phyloP scores from a whole-genome alignment of 2,797 vertebrate genomes.

The Pseudochromis fuscus region DNA sequence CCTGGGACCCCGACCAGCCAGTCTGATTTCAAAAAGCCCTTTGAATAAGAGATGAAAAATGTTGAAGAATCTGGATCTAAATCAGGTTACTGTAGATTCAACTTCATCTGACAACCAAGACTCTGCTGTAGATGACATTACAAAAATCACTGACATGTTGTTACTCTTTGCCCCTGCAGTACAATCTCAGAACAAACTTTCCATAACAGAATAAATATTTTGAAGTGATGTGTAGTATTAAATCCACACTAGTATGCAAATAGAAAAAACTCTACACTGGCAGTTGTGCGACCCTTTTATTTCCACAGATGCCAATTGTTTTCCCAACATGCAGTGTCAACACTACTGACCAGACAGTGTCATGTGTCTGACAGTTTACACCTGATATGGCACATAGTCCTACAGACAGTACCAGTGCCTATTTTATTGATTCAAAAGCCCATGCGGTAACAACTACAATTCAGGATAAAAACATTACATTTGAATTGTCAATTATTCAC shows the following conservation, averaged over 20 bases:
- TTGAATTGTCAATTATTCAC: too few species aligned
- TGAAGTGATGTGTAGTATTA: background rate
- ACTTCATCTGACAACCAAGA: too few species aligned
- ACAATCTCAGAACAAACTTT: background rate
- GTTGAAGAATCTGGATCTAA: too few species aligned
- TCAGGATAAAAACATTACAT: too few species aligned
- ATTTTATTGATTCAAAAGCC: background rate
- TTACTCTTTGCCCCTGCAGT: too few species aligned
- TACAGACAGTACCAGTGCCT: background rate
- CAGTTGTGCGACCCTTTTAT: background rate
- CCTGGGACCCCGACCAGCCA: too few species aligned
- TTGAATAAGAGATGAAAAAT: too few species aligned
- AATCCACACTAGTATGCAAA: background rate
- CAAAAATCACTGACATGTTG: too few species aligned
- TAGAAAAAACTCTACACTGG: background rate
- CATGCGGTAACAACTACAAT: background rate
- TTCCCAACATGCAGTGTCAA: background rate
- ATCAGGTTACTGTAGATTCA: too few species aligned
- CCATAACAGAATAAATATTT: background rate
- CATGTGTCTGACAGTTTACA: background rate
- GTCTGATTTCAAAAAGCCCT: too few species aligned
- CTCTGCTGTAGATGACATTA: too few species aligned
- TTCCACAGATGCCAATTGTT: background rate
- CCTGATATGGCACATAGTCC: background rate
- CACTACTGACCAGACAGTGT: background rate